Evolutionary conservation across 2,888 invertebrate genomes (phyloP), one percentile per base, ranked within the genome.

Genomic region (Clistopyga incitator): DNA sequence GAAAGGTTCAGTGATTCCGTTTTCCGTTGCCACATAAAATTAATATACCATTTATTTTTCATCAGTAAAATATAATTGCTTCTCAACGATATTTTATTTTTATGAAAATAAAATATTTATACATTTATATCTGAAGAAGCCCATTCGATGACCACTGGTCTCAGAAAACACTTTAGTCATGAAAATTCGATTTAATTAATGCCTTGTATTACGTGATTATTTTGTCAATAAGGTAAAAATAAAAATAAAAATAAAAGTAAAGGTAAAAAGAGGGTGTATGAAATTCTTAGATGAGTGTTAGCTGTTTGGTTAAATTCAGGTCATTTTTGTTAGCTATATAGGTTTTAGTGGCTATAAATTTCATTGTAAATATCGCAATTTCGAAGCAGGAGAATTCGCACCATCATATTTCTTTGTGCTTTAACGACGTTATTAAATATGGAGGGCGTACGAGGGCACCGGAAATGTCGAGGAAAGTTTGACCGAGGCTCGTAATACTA

Each of bases 401-500:
- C 45, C 29, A 25, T 50, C 13, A 10, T 42, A 34, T 74, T 74
- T 74, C 74, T 61, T 74, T 59, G 47, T 38, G 29, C 25, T 74
- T 61, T 74, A 61, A 74, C 61, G 61, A 61, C 20, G 45, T 47
- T 38, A 34, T 34, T 45, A 74, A 74, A 74, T 61, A 74, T 47
- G n/a, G 20, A 45, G 29, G 29, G 25, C 20, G 25, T 25, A 47
- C 45, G 47, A 18, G 13, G 20, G 25, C 45, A 45, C 13, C 29
- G 59, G 74, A 74, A 34, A 29, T 47, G 47, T 74, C 42, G 61
- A 29, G 20, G 50, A 74, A 61, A 74, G 74, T 74, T 74, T 61
- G 47, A 61, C 74, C 34, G 47, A n/a, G 50, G 34, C 34, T 61
- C 74, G 74, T 74, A 74, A 74, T 74, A 74, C 61, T 47, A 59